Evolutionary conservation across 2,888 invertebrate species (phyloP), one percentile per base, ranked within the genome.

Genomic region (Drosophila nigricruria): DNA sequence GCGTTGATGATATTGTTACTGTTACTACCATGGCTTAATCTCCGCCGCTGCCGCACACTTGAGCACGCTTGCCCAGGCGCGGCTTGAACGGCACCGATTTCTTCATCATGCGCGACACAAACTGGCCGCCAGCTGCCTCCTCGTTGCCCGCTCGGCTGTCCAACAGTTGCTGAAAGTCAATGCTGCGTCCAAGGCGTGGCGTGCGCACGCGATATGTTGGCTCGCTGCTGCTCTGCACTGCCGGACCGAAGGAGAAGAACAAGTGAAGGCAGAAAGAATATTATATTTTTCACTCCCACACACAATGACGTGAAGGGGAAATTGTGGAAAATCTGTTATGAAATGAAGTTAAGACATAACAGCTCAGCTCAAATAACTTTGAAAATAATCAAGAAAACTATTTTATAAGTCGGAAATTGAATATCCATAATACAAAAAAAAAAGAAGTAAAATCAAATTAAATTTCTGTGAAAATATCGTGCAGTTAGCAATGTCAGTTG

Each of bases 181-280:
- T 89, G 83, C 93, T 93, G 74, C 94, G 92, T 49, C 94, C 94
- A 68, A 94, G 91, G 77, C 94, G 92, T 70, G 94, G 94, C 61
- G 93, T 93, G 65, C 91, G 91, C 87, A 90, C 84, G 81, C 91
- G 90, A 78, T 86, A 79, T 38, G 77, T 70, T 52, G 84, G 91
- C 69, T 92, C 92, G 47, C 79, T 82, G 45, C 58, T 84, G 70
- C 76, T 88, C 81, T 92, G 92, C 71, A 92, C 92, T 92, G 69
- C 32, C 69, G 3, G 6, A 18, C 25, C 53, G n/a, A n/a, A 53
- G 23, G 25, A 25, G n/a, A 18, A 43, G n/a, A 43, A n/a, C 32
- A 23, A 16, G 47, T 34, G 16, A 30, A 77, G 30, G 16, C 40
- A 73, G 18, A 49, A 78, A 10, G 18, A 57, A 42, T 18, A 23